Evolutionary conservation across 2,888 invertebrate genomes (phyloP), one percentile per base, ranked within the genome.

Genomic region (Hypolimnas misippus): DNA sequence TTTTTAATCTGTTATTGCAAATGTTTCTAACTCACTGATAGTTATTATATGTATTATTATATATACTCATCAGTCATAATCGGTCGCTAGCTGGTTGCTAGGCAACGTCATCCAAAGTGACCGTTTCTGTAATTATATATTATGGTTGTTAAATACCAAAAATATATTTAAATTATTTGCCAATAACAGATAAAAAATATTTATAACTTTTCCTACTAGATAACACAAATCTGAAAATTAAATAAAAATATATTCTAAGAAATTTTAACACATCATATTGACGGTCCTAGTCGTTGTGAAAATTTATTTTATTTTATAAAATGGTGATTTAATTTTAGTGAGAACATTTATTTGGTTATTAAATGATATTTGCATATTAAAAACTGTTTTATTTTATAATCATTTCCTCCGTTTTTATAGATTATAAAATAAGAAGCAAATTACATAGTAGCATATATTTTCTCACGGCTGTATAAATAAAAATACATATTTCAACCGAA

Each of bases 291-390:
- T 88, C 88, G 49, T 29, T 76, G 78, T 76, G 81, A 77, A 82
- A 53, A 38, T 53, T 53, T 63, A 40, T 61, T 65, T 61, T 51
- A 54, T 44, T 25, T 49, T 76, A 74, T 72, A 71, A 74, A 76
- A 78, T 77, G 77, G 87, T 87, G 89, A 89, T 87, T 86, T 84
- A 78, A 81, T 80, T 84, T 85, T 81, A 87, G 83, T 86, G 83
- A 87, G 82, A 84, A 65, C 62, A 61, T 63, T 63, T 51, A 75
- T 75, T 76, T 76, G 74, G 76, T 83, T 79, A 86, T 85, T 87
- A 86, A 87, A 87, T 81, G 71, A 79, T 78, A 75, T 78, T 76
- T 76, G 63, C 68, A 76, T 56, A 66, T 64, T 25, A 25, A 5
- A 19, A 57, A 66, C n/a, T 71, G 67, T 73, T 76, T 73, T 73